These are phyloP conservation scores for Mellilla xanthometata DNA, from an alignment of 2,888 invertebrate species.

Conservation along the genomic window DNA sequence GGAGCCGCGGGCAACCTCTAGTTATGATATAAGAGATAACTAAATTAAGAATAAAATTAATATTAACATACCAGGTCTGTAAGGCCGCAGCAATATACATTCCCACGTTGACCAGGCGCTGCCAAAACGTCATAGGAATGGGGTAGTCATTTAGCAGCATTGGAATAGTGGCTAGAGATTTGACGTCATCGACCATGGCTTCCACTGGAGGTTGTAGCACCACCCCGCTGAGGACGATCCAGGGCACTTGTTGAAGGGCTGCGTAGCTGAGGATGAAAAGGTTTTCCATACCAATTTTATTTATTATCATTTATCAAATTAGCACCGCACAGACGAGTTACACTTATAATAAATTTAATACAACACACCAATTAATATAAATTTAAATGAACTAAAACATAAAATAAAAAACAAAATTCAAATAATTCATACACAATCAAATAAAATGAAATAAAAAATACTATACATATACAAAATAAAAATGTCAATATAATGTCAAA, in stretches of 20 bases:
- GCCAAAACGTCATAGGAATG: slow-evolving; percentile 50
- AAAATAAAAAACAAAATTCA: no score
- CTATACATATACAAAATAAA: no score
- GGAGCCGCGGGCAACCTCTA: no score
- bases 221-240: slow-evolving; percentile 51
- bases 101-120: slow-evolving; percentile 42
- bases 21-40: no score
- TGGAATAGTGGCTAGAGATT: slow-evolving; percentile 45
- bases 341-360: no score
- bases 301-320: slow-evolving; percentile 5
- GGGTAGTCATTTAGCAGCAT: slow-evolving; percentile 38
- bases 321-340: no score
- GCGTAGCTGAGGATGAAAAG: slow-evolving; percentile 32
- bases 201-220: slow-evolving; percentile 44
- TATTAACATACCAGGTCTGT: slow-evolving; percentile 37
- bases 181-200: slow-evolving; percentile 47
- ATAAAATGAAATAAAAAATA: no score
- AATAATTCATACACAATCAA: no score
- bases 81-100: slow-evolving; percentile 25
- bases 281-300: no score
- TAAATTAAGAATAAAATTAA: neutral
- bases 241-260: slow-evolving; percentile 53
- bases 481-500: no score
- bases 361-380: no score
- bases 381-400: no score